Evolutionary conservation across 2,888 invertebrate genomes (phyloP), one percentile per base, ranked within the genome.

Genomic region (Campopleginae sp.): DNA sequence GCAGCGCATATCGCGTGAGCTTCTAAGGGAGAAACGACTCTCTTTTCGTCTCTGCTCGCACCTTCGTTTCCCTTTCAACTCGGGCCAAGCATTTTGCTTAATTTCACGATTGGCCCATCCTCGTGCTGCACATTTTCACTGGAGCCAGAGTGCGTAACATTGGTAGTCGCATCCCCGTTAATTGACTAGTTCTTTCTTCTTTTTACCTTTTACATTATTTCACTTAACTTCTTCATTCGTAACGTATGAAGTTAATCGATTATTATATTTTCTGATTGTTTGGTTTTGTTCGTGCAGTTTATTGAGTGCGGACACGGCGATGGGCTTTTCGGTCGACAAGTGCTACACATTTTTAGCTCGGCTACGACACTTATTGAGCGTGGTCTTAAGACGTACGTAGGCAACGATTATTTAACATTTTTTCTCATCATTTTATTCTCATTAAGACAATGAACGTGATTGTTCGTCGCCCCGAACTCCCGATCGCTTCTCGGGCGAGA

Each of bases 311-410:
- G 54, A 74, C 66, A 68, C 27, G 58, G 14, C 27, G 58, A 79
- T 42, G 48, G 54, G 70, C 70, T 68, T 65, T 70, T 54, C 85
- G 80, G 33, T 70, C 42, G 17, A 51, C 48, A 75, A 70, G 70
- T 68, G 70, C 27, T 68, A 70, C 83, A 85, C 86, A 79, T 82
- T 83, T 84, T 87, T 86, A 87, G 88, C 89, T 89, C 88, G 87
- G 63, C 90, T 92, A 92, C 88, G 87, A 92, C 91, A 92, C 87
- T 91, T 91, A 91, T 92, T 93, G 91, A 93, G 92, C 92, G 91
- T 92, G 88, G 89, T 90, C 91, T 93, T 92, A 92, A 89, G 89
- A 92, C 88, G 88, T 92, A 91, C 87, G 91, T 92, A 93, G 92
- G 91, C 92, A 91, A 93, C 89, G 88, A 88, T 91, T 90, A 91